Percentiles rank a stretch among this genome's conserved stretches.
Evolutionary conservation across 2,888 invertebrate species (phyloP).

Genomic region (Pristionchus mayeri): DNA sequence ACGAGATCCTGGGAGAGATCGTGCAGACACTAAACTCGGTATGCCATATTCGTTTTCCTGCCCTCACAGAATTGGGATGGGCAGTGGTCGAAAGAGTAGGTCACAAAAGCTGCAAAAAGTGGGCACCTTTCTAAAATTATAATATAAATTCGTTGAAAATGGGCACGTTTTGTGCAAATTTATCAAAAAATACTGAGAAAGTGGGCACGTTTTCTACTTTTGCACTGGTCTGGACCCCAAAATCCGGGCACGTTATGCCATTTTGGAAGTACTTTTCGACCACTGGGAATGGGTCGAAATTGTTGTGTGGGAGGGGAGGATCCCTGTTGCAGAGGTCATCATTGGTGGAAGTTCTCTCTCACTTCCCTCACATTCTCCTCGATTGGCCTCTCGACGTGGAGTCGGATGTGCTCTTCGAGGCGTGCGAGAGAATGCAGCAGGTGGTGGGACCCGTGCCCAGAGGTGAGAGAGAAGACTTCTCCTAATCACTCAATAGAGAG

Average conservation of each 20-base stretch:
- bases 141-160: too few relatives aligned
- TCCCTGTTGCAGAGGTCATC: background rate
- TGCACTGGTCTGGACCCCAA: too few relatives aligned
- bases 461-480: background rate
- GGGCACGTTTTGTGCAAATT: too few relatives aligned
- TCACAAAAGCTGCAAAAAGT: too few relatives aligned
- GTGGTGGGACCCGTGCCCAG: background rate
- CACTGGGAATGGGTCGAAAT: too few relatives aligned
- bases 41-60: background rate
- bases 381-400: conserved; percentile 2
- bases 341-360: background rate
- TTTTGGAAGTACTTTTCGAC: too few relatives aligned
- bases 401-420: background rate
- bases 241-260: too few relatives aligned
- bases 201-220: too few relatives aligned
- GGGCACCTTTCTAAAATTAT: too few relatives aligned
- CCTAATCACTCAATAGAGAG: background rate
- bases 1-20: conserved; percentile 10
- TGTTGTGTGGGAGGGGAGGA: too few relatives aligned
- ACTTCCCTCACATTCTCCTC: conserved; percentile 23
- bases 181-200: background rate
- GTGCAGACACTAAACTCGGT: background rate
- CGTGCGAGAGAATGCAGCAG: background rate
- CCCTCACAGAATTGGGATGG: too few relatives aligned
- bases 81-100: too few relatives aligned